Percentiles rank a stretch among this genome's conserved stretches.
phyloP scores from a whole-genome alignment of 2,797 vertebrate species.

The Microcaecilia unicolor region DNA sequence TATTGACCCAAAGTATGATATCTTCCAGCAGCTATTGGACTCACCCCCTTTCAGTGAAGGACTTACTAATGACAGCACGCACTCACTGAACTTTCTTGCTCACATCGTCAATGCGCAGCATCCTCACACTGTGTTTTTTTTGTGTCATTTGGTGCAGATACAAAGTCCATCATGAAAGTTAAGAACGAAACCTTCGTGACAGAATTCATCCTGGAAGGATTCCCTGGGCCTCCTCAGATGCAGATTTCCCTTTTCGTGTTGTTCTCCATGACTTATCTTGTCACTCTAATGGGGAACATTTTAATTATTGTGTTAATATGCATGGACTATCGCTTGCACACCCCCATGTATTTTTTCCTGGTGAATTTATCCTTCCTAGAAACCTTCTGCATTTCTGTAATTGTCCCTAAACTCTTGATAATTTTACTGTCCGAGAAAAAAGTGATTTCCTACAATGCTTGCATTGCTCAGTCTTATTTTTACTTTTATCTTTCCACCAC shows the following conservation, averaged over 20 bases:
- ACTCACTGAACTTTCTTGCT: too few species aligned
- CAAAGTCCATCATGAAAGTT: too few species aligned
- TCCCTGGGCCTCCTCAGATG: constrained; percentile 10
- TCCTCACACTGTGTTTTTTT: too few species aligned
- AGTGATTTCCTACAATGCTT: constrained; percentile 18
- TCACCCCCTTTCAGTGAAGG: too few species aligned
- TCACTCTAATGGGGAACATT: constrained; percentile 17
- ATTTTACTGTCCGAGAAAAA: not conserved
- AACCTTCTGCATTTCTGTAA: not conserved
- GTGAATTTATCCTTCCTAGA: constrained; percentile 17
- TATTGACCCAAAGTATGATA: too few species aligned
- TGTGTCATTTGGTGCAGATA: too few species aligned
- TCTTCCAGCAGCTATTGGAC: too few species aligned
- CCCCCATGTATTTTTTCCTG: constrained; percentile 34
- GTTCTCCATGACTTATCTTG: constrained; percentile 18
- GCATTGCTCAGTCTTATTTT: constrained; percentile 18
- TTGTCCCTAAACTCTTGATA: constrained; percentile 8
- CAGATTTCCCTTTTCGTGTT: constrained; percentile 21
- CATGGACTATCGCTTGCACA: constrained; percentile 16
- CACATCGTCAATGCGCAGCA: too few species aligned
- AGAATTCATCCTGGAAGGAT: constrained; percentile 24
- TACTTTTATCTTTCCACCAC: constrained; percentile 18
- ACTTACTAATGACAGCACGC: too few species aligned
- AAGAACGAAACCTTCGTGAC: not conserved
- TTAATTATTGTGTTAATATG: constrained; percentile 20